phyloP scores from a whole-genome alignment of 92 coral and sea anemone genomes.

The Siderastrea radians region DNA sequence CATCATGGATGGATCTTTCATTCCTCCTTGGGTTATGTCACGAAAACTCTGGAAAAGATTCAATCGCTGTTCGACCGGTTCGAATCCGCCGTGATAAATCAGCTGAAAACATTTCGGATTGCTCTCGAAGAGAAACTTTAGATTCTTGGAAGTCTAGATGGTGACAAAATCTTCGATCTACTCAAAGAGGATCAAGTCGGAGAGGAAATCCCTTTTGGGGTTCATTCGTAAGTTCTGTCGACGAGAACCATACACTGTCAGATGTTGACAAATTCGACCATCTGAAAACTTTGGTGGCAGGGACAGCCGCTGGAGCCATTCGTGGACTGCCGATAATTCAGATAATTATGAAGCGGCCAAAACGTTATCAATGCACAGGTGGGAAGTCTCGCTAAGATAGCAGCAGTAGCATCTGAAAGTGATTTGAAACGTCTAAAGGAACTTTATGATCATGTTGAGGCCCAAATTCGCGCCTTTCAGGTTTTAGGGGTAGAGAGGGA shows the following conservation, averaged over 20 bases:
- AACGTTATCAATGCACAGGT: constrained; percentile 38
- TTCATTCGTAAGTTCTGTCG: no score
- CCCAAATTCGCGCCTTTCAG: constrained; percentile 22
- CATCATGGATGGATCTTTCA: no score
- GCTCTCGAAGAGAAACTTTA: background rate
- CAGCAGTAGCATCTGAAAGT: constrained; percentile 31
- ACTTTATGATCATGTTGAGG: constrained; percentile 37
- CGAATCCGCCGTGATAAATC: background rate
- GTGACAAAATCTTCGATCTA: no score
- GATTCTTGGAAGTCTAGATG: no score
- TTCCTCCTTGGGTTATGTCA: no score
- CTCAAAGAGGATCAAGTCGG: no score
- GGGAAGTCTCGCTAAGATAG: constrained; percentile 31
- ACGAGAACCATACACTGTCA: no score
- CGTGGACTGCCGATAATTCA: no score
- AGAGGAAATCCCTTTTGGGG: no score
- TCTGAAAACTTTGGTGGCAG: no score
- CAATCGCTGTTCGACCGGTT: background rate
- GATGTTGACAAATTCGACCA: no score
- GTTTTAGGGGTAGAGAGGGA: constrained; percentile 13
- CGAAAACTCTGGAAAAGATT: background rate
- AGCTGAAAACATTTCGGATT: background rate
- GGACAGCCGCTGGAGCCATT: no score
- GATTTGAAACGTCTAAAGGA: constrained; percentile 30
- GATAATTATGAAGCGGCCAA: background rate